phyloP scores from a whole-genome alignment of 1,140 invertebrate species.

The Coenobita brevimanus region DNA sequence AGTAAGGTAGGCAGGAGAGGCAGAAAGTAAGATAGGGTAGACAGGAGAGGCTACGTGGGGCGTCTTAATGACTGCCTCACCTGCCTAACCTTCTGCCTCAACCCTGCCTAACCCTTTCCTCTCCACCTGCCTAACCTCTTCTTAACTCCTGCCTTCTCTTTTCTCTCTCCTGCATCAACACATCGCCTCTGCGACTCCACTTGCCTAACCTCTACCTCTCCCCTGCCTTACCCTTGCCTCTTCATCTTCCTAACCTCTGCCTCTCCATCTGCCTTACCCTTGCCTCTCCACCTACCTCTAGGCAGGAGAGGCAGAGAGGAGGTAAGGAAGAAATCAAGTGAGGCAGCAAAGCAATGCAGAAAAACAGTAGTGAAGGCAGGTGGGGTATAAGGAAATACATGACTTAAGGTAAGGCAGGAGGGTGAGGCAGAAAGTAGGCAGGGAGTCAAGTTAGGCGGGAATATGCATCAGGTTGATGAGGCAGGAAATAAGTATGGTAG shows the following conservation, averaged over 20 bases:
- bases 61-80: constrained; percentile 41
- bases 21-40: constrained; percentile 37
- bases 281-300: not conserved
- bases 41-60: constrained; percentile 41
- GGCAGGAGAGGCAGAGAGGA: too few relatives aligned
- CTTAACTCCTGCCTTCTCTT: not conserved
- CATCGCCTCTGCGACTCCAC: not conserved
- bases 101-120: constrained; percentile 37
- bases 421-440: too few relatives aligned
- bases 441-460: too few relatives aligned
- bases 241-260: not conserved
- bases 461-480: too few relatives aligned
- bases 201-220: not conserved
- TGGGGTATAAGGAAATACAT: too few relatives aligned
- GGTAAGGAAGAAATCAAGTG: too few relatives aligned
- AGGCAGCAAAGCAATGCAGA: too few relatives aligned
- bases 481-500: too few relatives aligned
- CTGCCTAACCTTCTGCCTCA: constrained; percentile 4
- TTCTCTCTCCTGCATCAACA: not conserved
- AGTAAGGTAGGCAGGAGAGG: not conserved
- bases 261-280: not conserved
- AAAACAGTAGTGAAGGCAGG: too few relatives aligned
- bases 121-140: not conserved
- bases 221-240: not conserved
- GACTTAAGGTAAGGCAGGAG: too few relatives aligned